Evolutionary conservation across 1,140 invertebrate species (phyloP), one percentile per base, ranked within the genome.

Genomic region (Saccostrea echinata): DNA sequence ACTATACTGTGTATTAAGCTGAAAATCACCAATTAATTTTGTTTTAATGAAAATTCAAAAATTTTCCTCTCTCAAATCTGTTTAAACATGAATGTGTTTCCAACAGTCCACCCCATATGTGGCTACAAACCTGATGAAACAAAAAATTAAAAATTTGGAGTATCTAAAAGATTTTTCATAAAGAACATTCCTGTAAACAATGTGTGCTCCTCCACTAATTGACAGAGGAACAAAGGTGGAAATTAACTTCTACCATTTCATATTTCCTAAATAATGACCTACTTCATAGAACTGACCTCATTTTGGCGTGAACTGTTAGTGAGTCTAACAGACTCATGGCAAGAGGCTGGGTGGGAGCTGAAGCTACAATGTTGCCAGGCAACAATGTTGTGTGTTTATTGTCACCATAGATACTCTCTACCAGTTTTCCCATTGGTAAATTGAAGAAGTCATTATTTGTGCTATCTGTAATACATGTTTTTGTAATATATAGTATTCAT

Each of bases 251-350:
- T 80, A 80, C 13, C 21, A 16, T 11, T 33, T 30, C 13, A 18
- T 16, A 80, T 18, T 80, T 80, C 27, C 18, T 33, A 3, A 12
- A 80, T 11, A 33, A 0, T 16, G 0, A 3, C 8, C n/a, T 18
- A 21, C 18, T 61, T 30, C 1, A 21, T 27, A 27, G 16, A 82
- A 33, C 84, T 35, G 91, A 95, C 94, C 94, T 98, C 98, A 99
- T 99, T 95, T 99, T 99, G 0, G 98, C 98, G 94, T 99, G 98
- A 16, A 99, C 97, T 0, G 98, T 99, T 21, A 99, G 94, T n/a
- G 98, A 98, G 94, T 99, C 98, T 3, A 99, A 94, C 27, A 99
- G 97, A 43, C 97, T 97, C 97, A 99, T 98, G 0, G 98, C 97
- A 18, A 99, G 95, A 0, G 98, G 98, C 21, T 97, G 96, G 0